phyloP scores from a whole-genome alignment of 2,113 vertebrate genomes.

The Chloroceryle aenea region DNA sequence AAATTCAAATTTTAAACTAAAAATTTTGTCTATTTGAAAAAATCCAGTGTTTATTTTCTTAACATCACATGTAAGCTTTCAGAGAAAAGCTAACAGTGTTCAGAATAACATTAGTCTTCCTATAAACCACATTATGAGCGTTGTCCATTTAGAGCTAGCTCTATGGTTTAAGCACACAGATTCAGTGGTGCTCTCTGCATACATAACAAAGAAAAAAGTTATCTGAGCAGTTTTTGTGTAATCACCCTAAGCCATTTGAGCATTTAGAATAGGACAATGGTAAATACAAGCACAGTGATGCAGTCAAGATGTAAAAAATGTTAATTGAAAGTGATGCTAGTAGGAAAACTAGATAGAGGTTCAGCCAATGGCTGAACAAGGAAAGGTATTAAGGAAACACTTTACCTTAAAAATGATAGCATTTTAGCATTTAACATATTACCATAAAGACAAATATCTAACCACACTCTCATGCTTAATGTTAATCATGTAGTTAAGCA shows the following conservation, averaged over 20 bases:
- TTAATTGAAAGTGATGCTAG: neutral
- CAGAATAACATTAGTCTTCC: neutral
- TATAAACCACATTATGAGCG: neutral
- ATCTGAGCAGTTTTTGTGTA: neutral
- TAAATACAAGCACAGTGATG: neutral
- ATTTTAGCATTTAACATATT: neutral
- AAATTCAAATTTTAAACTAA: neutral
- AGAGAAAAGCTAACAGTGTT: neutral
- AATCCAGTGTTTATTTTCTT: neutral
- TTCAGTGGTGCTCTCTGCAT: neutral
- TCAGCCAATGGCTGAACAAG: neutral
- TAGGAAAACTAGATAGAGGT: neutral
- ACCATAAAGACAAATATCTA: neutral
- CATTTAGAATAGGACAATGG: neutral
- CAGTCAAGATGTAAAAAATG: neutral
- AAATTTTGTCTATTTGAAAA: slow-evolving; percentile 20
- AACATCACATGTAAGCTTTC: neutral
- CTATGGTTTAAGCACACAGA: neutral
- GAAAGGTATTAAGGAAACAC: neutral
- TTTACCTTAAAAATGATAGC: neutral
- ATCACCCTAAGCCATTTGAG: neutral
- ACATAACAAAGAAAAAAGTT: neutral
- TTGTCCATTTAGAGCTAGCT: neutral
- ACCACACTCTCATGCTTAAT: neutral
- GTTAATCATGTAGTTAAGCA: neutral